Base-by-base conservation (phyloP, 2,113 vertebrate genomes). In the Pelecanoides urinatrix region DNA sequence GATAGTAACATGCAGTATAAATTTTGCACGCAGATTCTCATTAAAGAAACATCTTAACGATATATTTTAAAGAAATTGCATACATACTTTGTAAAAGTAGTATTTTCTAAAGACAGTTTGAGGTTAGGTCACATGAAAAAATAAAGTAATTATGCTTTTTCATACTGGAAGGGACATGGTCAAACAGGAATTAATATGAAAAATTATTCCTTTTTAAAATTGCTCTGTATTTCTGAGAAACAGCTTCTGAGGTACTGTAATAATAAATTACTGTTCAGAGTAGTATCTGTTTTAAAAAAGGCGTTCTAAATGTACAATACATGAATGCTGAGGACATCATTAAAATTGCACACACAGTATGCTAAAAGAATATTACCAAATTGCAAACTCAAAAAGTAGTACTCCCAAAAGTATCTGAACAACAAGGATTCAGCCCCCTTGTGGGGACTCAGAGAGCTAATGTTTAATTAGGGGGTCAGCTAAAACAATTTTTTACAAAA, bases 11-110 rank as follows among this genome's bases (percentile, higher is more conserved):
- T 32, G 73, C 19, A 84, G 36, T 44, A 94, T 88, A 90, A 88
- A 95, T 96, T 93, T 92, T 93, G 8, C n/a, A 90, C 2, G 0
- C 8, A 74, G 47, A 77, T 93, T 94, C 79, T 95, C 72, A 88
- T 94, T 96, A 93, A 93, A 83, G 67, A 93, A 94, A 83, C n/a
- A 88, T 74, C 61, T 88, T 93, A 92, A 88, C 50, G 88, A 90
- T 78, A 56, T 71, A 88, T 90, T 95, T 94, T 94, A 47, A 71
- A 80, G 68, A 96, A 90, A 86, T 90, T 74, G 7, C 50, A 67
- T 61, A 4, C 13, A 11, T 73, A 77, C 18, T 93, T 93, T 73
- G 16, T 47, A 92, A 83, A 90, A 93, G 56, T 55, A 92, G 45
- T 90, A 82, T 93, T 96, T 95, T 92, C 61, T 88, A 66, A 90